Percentiles rank a stretch among this genome's conserved stretches.
These are phyloP conservation scores for Phylloscopus trochilus DNA, from an alignment of 2,113 vertebrate genomes.

Conservation along the genomic window DNA sequence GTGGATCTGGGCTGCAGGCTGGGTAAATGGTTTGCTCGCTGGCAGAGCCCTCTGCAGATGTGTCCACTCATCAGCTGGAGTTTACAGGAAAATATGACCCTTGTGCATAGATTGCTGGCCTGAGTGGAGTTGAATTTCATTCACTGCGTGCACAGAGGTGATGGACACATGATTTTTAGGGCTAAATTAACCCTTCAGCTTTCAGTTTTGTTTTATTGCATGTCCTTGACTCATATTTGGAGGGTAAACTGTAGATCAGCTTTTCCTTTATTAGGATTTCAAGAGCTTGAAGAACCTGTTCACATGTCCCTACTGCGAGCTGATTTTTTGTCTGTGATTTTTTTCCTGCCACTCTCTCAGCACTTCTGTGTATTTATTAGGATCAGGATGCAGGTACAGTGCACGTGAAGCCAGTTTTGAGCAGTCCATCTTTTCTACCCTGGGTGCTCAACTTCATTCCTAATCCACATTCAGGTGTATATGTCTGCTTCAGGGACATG, in stretches of 20 bases:
- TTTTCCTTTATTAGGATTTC: not conserved
- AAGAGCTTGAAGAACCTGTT: not conserved
- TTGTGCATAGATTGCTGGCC: not conserved
- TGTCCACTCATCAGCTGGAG: not conserved
- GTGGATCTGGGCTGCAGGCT: not conserved
- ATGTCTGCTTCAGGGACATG: no score
- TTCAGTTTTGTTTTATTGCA: not conserved
- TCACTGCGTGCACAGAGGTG: not conserved
- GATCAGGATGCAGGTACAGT: not conserved
- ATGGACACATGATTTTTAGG: not conserved
- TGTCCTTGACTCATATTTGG: not conserved
- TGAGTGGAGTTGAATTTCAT: not conserved
- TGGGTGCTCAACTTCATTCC: not conserved
- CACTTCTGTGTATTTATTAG: not conserved
- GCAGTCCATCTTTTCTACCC: not conserved
- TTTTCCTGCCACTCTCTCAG: not conserved
- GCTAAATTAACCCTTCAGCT: not conserved
- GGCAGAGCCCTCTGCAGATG: not conserved
- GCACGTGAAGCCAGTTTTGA: not conserved
- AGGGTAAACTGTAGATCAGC: not conserved
- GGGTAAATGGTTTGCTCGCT: not conserved
- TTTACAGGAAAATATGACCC: slow-evolving; percentile 18
- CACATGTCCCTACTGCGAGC: rapidly evolving
- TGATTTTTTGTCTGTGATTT: not conserved
- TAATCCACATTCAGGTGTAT: rapidly evolving